Base-by-base conservation (phyloP, 2,888 invertebrate genomes). In the Coelogynopora nodosa region DNA sequence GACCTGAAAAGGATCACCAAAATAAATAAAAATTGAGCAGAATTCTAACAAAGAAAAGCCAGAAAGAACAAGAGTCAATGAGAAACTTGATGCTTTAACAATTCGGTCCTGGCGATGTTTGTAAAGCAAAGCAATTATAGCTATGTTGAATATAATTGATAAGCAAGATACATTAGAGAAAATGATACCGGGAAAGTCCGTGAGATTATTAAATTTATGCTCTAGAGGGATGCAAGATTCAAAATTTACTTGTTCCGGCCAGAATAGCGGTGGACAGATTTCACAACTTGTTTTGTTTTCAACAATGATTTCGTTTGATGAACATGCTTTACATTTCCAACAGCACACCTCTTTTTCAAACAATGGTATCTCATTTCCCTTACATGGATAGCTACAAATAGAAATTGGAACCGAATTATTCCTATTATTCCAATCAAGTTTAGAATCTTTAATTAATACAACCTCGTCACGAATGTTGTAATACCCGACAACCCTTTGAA, bases 271-370 rank as follows among this genome's bases (percentile, higher is more conserved):
- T 5, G 87, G 87, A 83, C 89, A 89, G 13, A 49, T n/a, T n/a
- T 87, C 81, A 67, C 89, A 89, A 26, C 30, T 84, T 10, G 88
- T 87, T 18, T 28, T 80, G 83, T 88, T 88, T 5, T 29, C 26
- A 13, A 81, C 86, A 23, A 88, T 67, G 18, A 30, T 13, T 31
- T 89, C 88, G 31, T 89, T 88, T 18, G 67, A 82, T 0, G 88
- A 82, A 81, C 89, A 89, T 27, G 29, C 10, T 0, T 82, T 23
- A 84, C 89, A 89, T 10, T 88, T 86, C 88, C 88, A 89, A 67
- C 83, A 84, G 28, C 84, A 88, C 30, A 0, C 28, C 23, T 80
- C 81, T 23, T 80, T 80, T 80, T 80, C 27, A 5, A 80, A 13
- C 23, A 80, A 18, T 80, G 23, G 23, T n/a, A 80, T 23, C n/a